phyloP scores from a whole-genome alignment of 2,797 vertebrate species.

The Nothura maculosa region DNA sequence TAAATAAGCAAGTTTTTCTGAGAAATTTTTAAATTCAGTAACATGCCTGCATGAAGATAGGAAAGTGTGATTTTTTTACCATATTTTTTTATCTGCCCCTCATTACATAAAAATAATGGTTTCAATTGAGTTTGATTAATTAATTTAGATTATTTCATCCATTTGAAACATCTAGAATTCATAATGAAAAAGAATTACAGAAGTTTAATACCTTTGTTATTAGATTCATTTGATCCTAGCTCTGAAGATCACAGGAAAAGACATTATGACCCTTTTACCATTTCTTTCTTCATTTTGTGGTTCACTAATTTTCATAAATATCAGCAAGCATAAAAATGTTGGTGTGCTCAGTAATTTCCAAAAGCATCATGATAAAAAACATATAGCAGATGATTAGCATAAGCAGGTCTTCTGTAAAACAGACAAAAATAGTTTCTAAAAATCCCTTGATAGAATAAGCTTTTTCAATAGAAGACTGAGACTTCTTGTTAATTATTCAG shows the following conservation, averaged over 20 bases:
- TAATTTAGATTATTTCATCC: not conserved
- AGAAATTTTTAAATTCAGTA: not conserved
- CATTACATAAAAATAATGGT: constrained; percentile 7
- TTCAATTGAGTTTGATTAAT: not conserved
- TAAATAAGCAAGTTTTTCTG: not conserved
- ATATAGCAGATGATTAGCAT: not conserved
- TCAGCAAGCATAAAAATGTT: constrained; percentile 20
- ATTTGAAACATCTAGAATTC: not conserved
- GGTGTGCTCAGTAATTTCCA: not conserved
- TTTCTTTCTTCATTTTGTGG: constrained; percentile 10
- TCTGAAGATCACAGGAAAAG: constrained; percentile 1
- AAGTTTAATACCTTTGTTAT: not conserved
- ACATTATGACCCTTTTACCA: not conserved
- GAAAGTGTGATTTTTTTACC: not conserved
- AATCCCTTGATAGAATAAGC: not conserved
- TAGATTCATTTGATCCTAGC: not conserved
- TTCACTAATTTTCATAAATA: constrained; percentile 45
- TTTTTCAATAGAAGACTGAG: not conserved
- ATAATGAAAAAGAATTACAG: not conserved
- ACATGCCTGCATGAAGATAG: not conserved
- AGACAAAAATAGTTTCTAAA: not conserved
- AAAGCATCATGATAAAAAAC: constrained; percentile 14
- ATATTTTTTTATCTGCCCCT: not conserved
- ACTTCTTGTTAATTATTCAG: not conserved
- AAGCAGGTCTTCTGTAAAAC: not conserved